Conservation (phyloP, 2,888 invertebrate genomes). For the Coremacera marginata region DNA sequence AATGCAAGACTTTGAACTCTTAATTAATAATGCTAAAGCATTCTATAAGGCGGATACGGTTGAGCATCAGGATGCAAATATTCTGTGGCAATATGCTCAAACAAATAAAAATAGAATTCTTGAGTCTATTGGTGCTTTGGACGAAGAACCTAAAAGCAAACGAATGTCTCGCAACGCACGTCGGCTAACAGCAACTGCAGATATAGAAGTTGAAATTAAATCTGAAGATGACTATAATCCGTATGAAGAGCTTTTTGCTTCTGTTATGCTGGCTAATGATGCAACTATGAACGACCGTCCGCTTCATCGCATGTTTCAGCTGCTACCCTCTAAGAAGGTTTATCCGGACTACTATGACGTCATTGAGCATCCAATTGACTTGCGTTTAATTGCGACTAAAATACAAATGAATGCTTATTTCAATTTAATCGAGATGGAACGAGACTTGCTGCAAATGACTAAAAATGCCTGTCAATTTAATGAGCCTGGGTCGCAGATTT, state of each 20-base stretch:
- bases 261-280: conserved; percentile 88
- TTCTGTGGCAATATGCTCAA: conserved; percentile 87
- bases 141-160: conserved; percentile 64
- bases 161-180: conserved; percentile 63
- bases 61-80: conserved; percentile 90
- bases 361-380: conserved; percentile 93
- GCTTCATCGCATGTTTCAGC: conserved; percentile 88
- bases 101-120: conserved; percentile 65
- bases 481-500: conserved; percentile 96
- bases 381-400: conserved; percentile 92
- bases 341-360: conserved; percentile 97
- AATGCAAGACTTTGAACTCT: conserved; percentile 88
- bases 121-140: conserved; percentile 63
- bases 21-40: conserved; percentile 94
- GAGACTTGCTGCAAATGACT: conserved; percentile 90
- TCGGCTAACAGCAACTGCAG: conserved; percentile 59
- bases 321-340: conserved; percentile 90
- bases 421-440: conserved; percentile 85
- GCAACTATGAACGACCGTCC: conserved; percentile 78
- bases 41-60: conserved; percentile 90
- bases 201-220: conserved; percentile 77
- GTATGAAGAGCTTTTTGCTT: conserved; percentile 91
- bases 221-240: conserved; percentile 81
- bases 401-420: conserved; percentile 88
- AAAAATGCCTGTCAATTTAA: conserved; percentile 96